Conservation (phyloP, 2,888 invertebrate genomes). For the Tipula lateralis region DNA sequence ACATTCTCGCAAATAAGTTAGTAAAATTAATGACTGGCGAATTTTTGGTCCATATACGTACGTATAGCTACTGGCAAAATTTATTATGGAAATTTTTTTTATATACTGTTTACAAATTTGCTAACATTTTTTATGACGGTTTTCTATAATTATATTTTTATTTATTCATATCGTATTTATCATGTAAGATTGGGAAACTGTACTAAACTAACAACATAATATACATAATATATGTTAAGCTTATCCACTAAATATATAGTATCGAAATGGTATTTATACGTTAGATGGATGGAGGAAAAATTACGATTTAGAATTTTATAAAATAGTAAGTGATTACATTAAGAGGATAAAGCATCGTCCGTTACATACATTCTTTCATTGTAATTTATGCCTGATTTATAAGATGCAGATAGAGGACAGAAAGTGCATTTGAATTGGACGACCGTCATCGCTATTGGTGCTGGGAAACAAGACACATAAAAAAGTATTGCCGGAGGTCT, state of each 20-base stretch:
- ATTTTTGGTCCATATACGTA: neutral
- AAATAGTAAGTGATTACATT: no score
- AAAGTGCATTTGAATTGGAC: no score
- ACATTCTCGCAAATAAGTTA: neutral
- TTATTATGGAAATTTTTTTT: neutral
- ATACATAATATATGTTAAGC: neutral
- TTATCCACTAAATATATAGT: neutral
- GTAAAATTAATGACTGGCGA: neutral
- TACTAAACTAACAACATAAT: neutral
- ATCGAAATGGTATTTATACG: neutral
- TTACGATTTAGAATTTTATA: no score
- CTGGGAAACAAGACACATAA: no score
- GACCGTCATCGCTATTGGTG: no score
- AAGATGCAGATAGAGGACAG: no score
- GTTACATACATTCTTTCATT: no score
- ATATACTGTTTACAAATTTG: neutral
- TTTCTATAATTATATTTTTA: neutral
- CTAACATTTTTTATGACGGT: neutral
- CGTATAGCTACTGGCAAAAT: neutral
- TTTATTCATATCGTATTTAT: slow-evolving; percentile 1
- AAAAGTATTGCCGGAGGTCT: no score
- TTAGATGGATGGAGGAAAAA: neutral
- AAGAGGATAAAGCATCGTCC: no score
- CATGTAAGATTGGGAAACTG: neutral
- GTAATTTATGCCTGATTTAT: no score